Evolutionary conservation across 2,113 vertebrate genomes (phyloP).

Genomic region (Cyprinodon tularosa): DNA sequence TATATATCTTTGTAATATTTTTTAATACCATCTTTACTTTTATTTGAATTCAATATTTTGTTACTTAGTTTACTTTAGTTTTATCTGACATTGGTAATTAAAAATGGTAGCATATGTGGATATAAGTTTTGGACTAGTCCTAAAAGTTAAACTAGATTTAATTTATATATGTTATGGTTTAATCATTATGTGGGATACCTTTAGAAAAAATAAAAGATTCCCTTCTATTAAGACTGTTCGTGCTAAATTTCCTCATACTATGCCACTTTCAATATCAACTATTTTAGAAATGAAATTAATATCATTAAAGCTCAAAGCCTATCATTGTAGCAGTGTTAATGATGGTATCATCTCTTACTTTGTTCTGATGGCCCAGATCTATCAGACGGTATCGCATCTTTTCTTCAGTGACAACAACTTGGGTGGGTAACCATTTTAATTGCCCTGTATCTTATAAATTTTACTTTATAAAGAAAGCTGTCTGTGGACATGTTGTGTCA

Average conservation of each 20-base stretch:
- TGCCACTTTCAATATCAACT: neutral
- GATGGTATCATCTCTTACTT: neutral
- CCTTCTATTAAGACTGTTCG: neutral
- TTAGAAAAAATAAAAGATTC: neutral
- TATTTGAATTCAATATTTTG: too few relatives aligned
- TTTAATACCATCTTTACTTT: too few relatives aligned
- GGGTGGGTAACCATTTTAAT: neutral
- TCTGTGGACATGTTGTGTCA: neutral
- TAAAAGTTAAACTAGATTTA: too few relatives aligned
- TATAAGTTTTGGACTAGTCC: too few relatives aligned
- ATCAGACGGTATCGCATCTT: neutral
- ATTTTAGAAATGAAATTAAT: neutral
- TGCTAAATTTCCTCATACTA: neutral
- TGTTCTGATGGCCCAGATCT: neutral
- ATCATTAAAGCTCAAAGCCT: neutral
- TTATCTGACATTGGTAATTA: too few relatives aligned
- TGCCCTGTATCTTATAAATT: neutral
- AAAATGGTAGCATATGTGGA: too few relatives aligned
- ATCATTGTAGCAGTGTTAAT: neutral
- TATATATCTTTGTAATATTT: too few relatives aligned
- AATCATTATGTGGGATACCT: neutral
- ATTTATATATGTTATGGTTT: too few relatives aligned
- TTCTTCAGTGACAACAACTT: neutral
- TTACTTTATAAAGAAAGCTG: neutral
- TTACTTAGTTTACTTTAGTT: too few relatives aligned